These are phyloP conservation scores for Colius striatus DNA, from an alignment of 2,113 vertebrate species.

Conservation along the genomic window DNA sequence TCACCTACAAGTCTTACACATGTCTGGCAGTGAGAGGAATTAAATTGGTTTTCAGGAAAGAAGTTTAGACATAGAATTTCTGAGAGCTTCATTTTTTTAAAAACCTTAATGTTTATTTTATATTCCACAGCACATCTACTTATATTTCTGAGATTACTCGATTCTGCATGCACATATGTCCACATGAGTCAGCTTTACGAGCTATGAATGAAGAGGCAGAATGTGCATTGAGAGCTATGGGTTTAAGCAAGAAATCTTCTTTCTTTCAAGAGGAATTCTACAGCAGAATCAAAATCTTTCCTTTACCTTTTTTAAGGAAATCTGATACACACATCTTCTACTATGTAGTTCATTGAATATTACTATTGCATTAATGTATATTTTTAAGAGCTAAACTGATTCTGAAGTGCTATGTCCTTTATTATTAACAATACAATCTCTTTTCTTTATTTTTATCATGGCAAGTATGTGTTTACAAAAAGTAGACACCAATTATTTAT, in stretches of 20 bases:
- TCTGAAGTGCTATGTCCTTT: neutral
- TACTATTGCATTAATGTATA: neutral
- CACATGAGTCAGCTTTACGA: neutral
- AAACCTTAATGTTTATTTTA: neutral
- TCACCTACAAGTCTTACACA: neutral
- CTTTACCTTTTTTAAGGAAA: neutral
- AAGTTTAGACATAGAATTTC: neutral
- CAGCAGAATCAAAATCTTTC: neutral
- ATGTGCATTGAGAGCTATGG: neutral
- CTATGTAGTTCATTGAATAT: neutral
- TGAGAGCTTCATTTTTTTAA: neutral
- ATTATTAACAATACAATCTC: neutral
- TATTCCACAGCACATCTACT: neutral
- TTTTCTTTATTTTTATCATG: neutral
- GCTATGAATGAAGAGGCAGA: neutral
- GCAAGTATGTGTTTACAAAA: neutral
- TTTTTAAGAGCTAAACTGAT: neutral
- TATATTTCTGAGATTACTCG: neutral
- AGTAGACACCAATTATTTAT: neutral
- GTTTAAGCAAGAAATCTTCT: neutral
- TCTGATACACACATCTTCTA: neutral
- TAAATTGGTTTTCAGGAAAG: neutral
- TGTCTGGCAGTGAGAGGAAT: neutral
- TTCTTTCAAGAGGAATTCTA: neutral
- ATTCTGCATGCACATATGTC: rapidly evolving